Base-by-base conservation (phyloP, 2,113 vertebrate genomes). In the Terrapene triunguis region DNA sequence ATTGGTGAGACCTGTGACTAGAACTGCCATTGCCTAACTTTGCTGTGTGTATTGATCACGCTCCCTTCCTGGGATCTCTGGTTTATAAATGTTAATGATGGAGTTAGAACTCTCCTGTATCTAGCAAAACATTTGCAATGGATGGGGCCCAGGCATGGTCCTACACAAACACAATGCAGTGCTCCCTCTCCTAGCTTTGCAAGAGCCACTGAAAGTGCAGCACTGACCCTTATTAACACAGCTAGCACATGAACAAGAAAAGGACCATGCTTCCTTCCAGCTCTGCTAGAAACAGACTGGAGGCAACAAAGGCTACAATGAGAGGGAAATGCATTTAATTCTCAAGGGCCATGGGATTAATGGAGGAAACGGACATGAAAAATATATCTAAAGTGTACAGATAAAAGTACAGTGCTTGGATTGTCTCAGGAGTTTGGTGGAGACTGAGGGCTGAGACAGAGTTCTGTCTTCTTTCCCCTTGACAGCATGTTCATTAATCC, bases 341-440 rank as follows among this genome's bases (percentile, higher is more conserved):
- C 54, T 2, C 25, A 29, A 78, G 57, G 25, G 74, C 17, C 51
- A 4, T 25, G 10, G 22, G 59, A 42, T 82, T 76, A 80, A 85
- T 47, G 88, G n/a, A 92, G 85, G 93, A 93, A 95, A 44, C 12
- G 0, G 92, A 95, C 94, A 89, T 1, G 50, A 85, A 81, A 25
- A 72, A 83, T 72, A 72, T 92, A 6, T 92, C 94, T 96, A 55
- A 78, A 69, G 81, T 80, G 47, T 29, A 44, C 32, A 80, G 92
- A 96, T 89, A 94, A 88, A n/a, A 0, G 6, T 51, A 13, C 0
- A 2, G 0, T 7, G 19, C 32, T 4, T 48, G 51, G 84, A 85
- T 93, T 82, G 92, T 92, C 94, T 92, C 76, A 82, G 89, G 82
- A 89, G 90, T 13, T 85, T 79, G 92, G 78, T 69, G 1, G 85